Conservation (phyloP, 2,888 invertebrate species). For the Theretra japonica region DNA sequence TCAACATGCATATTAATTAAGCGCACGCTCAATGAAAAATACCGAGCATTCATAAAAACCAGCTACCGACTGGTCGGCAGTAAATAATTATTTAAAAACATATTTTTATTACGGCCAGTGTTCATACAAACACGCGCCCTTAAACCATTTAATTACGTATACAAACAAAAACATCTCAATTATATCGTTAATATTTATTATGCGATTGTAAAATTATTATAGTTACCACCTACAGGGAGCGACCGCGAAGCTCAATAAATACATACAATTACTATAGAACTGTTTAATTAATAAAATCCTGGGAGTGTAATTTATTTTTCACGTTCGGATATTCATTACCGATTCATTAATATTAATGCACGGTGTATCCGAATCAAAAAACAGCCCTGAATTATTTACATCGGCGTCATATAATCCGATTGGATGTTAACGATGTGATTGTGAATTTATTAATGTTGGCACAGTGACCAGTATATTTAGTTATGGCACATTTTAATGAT, state of each 20-base stretch:
- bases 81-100: constrained; percentile 24
- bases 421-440: background rate
- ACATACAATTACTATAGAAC: constrained; percentile 5
- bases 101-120: constrained; percentile 32
- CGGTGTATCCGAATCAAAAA: constrained; percentile 13
- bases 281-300: constrained; percentile 21
- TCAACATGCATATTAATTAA: background rate
- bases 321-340: constrained; percentile 18
- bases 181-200: constrained; percentile 55
- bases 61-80: constrained; percentile 12
- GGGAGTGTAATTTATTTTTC: constrained; percentile 15
- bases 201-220: constrained; percentile 41
- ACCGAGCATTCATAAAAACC: constrained; percentile 14
- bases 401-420: constrained; percentile 18
- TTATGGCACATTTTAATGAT: background rate
- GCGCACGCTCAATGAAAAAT: background rate
- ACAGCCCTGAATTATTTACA: constrained; percentile 20
- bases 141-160: constrained; percentile 40
- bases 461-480: background rate
- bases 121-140: constrained; percentile 23
- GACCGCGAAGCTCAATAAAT: background rate
- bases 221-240: constrained; percentile 46
- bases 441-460: constrained; percentile 17
- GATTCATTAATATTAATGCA: constrained; percentile 22
- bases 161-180: constrained; percentile 54